These are phyloP conservation scores for Amblyopsis rosae DNA, from an alignment of 2,113 vertebrate genomes.

Conservation along the genomic window DNA sequence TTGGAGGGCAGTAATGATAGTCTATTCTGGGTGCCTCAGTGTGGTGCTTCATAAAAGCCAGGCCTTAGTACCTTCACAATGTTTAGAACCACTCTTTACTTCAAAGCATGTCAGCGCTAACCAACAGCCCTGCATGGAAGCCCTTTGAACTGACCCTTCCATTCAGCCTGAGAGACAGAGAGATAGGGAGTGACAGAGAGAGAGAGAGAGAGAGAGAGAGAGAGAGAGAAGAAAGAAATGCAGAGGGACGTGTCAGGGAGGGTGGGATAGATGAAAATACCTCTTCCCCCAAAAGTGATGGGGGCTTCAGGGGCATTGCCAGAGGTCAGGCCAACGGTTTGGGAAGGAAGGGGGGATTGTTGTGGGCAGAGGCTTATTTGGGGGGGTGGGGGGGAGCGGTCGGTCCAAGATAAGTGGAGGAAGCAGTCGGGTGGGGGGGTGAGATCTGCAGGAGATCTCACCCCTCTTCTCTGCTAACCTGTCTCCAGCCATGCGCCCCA, in stretches of 20 bases:
- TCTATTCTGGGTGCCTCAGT: constrained; percentile 10
- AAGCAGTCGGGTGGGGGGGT: no score
- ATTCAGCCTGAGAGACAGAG: constrained; percentile 51
- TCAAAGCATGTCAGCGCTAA: constrained; percentile 61
- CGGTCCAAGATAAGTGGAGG: no score
- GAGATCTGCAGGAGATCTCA: no score
- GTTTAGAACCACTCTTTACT: constrained; percentile 43
- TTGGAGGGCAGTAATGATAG: background rate
- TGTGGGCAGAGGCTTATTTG: background rate
- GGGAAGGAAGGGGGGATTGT: no score
- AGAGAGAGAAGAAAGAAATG: constrained; percentile 24
- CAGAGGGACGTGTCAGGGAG: constrained; percentile 6
- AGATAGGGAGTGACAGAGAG: constrained; percentile 34
- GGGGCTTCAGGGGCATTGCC: constrained; percentile 42
- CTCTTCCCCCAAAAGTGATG: constrained; percentile 25
- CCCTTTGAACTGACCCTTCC: constrained; percentile 60
- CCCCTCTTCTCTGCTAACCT: no score
- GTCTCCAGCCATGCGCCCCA: no score
- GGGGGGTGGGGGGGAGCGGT: no score
- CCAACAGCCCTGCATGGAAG: constrained; percentile 48
- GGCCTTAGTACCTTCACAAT: constrained; percentile 38
- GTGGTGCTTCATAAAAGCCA: constrained; percentile 30
- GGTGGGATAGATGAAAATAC: constrained; percentile 40
- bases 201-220: constrained; percentile 39
- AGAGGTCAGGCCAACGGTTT: constrained; percentile 41